These are phyloP conservation scores for Mallateleia sp. DNA, from an alignment of 2,888 invertebrate species.

Conservation along the genomic window DNA sequence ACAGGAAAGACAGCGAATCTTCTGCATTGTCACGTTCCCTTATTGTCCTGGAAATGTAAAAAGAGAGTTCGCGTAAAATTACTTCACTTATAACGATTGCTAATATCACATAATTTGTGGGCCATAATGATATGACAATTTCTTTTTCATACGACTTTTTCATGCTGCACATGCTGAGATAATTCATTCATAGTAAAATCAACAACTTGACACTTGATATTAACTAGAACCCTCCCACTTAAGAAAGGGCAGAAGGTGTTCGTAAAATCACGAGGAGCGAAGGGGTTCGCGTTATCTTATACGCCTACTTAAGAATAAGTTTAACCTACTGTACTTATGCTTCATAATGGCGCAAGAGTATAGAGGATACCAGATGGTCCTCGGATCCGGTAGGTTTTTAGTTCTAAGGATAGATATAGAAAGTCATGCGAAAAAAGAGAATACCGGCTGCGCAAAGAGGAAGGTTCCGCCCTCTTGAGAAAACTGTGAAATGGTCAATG, in stretches of 20 bases:
- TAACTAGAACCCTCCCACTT: slow-evolving; percentile 49
- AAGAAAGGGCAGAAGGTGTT: slow-evolving; percentile 56
- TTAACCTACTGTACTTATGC: slow-evolving; percentile 66
- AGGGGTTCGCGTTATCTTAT: slow-evolving; percentile 73
- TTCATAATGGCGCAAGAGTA: slow-evolving; percentile 44
- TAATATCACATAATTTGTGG: neutral
- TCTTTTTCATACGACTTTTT: slow-evolving; percentile 14
- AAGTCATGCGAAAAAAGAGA: slow-evolving; percentile 52
- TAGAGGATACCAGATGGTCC: slow-evolving; percentile 71
- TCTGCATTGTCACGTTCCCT: no score
- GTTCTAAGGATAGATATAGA: slow-evolving; percentile 59
- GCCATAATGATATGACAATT: no score
- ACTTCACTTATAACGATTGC: neutral
- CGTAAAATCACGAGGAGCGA: slow-evolving; percentile 59
- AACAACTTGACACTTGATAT: slow-evolving; percentile 70
- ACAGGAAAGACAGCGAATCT: no score
- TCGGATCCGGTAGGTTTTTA: slow-evolving; percentile 56
- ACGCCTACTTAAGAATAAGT: slow-evolving; percentile 71
- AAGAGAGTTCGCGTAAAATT: no score
- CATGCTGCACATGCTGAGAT: neutral
- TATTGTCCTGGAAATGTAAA: no score
- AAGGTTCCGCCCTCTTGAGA: slow-evolving; percentile 53
- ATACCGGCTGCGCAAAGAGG: slow-evolving; percentile 41
- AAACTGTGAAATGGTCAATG: slow-evolving; percentile 36
- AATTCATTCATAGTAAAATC: slow-evolving; percentile 53